Evolutionary conservation across 2,113 vertebrate species (phyloP).

Genomic region (Hippoglossus stenolepis): DNA sequence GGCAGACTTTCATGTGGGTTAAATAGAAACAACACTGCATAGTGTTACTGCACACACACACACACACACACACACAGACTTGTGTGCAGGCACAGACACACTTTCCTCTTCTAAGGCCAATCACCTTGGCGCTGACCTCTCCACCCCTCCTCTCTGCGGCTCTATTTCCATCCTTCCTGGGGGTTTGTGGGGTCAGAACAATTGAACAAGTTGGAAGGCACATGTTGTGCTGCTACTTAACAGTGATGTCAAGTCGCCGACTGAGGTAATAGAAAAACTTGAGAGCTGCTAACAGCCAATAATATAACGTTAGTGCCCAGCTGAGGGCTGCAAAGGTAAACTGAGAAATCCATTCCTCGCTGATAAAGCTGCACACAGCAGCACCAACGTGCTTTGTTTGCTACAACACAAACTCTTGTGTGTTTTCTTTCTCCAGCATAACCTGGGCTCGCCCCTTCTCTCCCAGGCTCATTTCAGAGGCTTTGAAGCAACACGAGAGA

Average conservation of each 20-base stretch:
- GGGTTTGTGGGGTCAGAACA: slow-evolving; percentile 52
- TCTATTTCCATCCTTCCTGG: slow-evolving; percentile 25
- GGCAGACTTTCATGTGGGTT: neutral
- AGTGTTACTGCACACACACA: neutral
- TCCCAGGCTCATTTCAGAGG: slow-evolving; percentile 55
- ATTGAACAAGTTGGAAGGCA: slow-evolving; percentile 49
- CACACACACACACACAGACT: neutral
- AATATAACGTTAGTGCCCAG: slow-evolving; percentile 56
- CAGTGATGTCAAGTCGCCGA: slow-evolving; percentile 58
- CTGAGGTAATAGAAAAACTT: slow-evolving; percentile 60
- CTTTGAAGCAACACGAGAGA: slow-evolving; percentile 50
- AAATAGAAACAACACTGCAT: too few relatives aligned
- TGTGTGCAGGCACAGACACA: neutral
- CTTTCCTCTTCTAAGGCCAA: slow-evolving; percentile 6
- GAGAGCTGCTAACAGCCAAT: slow-evolving; percentile 57
- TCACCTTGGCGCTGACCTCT: slow-evolving; percentile 53
- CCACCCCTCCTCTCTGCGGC: slow-evolving; percentile 2
- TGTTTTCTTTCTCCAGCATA: slow-evolving; percentile 32
- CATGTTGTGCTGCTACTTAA: slow-evolving; percentile 62
- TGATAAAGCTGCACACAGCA: slow-evolving; percentile 24
- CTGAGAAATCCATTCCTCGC: slow-evolving; percentile 56
- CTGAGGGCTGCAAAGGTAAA: slow-evolving; percentile 60
- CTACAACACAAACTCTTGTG: slow-evolving; percentile 19
- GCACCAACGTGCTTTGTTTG: slow-evolving; percentile 36
- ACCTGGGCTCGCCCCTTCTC: slow-evolving; percentile 21